Evolutionary conservation across 2,113 vertebrate genomes (phyloP), one percentile per base, ranked within the genome.

Genomic region (Orycteropus afer): DNA sequence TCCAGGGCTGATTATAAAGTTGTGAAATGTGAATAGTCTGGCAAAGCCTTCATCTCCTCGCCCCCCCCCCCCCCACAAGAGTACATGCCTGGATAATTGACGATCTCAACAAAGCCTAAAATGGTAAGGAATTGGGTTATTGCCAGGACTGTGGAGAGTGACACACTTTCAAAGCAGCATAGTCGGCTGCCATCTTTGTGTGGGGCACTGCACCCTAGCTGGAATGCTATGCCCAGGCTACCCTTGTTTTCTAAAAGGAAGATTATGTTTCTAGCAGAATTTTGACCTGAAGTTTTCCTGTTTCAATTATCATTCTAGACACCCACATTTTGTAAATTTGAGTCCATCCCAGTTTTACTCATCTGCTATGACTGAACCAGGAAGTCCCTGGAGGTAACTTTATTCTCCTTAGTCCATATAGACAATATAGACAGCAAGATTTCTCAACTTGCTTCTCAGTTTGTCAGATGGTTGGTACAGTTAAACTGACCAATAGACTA

Each of bases 1-100:
- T 59, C 79, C 51, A 88, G 89, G 81, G 78, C 77, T 95, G 59
- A 93, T 65, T 67, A 92, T 92, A 85, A 96, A 55, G 82, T 93
- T 87, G 87, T 87, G 91, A 73, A 93, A 90, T 40, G 27, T 25
- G 76, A 79, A 15, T 11, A 51, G n/a, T 23, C 51, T 95, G 86
- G 40, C 86, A 55, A 73, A 47, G 23, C 34, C 59, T 79, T 77
- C n/a, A n/a, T n/a, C n/a, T n/a, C n/a, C n/a, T n/a, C n/a, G n/a
- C n/a, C n/a, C n/a, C n/a, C n/a, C n/a, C n/a, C 53, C 57, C 76
- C 25, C 13, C 57, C 17, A 23, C 22, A 45, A 76, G 51, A 74
- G 53, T 69, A 53, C 51, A 51, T 4, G 51, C 32, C 42, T 34
- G 32, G 71, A 25, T 2, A 37, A 32, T 53, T 29, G 32, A 17